These are phyloP conservation scores for Tetropium fuscum DNA, from an alignment of 2,888 invertebrate species.

Conservation along the genomic window DNA sequence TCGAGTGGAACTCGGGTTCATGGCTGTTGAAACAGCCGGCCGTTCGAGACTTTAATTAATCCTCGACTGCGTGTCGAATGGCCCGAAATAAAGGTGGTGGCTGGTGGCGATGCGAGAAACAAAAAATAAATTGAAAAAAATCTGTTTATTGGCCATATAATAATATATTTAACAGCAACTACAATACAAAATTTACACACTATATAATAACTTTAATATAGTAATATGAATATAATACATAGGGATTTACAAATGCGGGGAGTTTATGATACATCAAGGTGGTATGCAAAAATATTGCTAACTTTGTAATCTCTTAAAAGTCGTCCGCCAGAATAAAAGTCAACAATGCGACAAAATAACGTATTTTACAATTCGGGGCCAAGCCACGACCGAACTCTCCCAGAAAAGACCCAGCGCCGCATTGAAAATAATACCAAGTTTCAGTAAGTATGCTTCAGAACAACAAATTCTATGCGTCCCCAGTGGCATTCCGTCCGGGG, in stretches of 20 bases:
- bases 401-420: slow-evolving; percentile 1
- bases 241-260: slow-evolving; percentile 63
- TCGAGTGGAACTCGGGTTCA: too few species aligned
- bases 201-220: slow-evolving; percentile 73
- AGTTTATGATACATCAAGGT: slow-evolving; percentile 65
- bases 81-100: not conserved
- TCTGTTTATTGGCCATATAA: slow-evolving; percentile 78
- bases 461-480: too few species aligned
- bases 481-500: too few species aligned
- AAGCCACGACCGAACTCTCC: too few species aligned
- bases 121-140: slow-evolving; percentile 69
- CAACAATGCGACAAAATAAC: slow-evolving; percentile 61
- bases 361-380: slow-evolving; percentile 42
- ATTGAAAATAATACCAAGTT: too few species aligned
- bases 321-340: slow-evolving; percentile 63
- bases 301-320: slow-evolving; percentile 63
- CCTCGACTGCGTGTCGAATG: slow-evolving; percentile 8
- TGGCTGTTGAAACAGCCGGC: slow-evolving; percentile 54
- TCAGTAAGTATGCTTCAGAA: too few species aligned
- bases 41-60: slow-evolving; percentile 55
- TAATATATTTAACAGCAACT: slow-evolving; percentile 81
- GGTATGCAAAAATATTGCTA: slow-evolving; percentile 69
- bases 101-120: slow-evolving; percentile 5
- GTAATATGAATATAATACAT: slow-evolving; percentile 68
- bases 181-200: slow-evolving; percentile 83